Percentiles rank a stretch among this genome's conserved stretches.
Evolutionary conservation across 2,113 vertebrate genomes (phyloP).

Genomic region (Rutilus rutilus): DNA sequence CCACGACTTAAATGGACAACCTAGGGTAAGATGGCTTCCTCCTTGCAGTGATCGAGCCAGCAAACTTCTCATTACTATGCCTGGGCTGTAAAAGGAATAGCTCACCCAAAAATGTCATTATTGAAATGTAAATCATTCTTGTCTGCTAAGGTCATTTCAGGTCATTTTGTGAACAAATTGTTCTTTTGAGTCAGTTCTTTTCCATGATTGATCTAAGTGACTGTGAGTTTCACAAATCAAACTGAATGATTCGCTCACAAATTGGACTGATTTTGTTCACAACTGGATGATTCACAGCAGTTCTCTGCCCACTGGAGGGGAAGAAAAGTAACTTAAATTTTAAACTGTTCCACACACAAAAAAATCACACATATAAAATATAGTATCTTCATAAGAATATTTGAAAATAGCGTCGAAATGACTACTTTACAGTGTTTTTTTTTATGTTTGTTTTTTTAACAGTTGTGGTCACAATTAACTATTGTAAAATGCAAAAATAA

Average conservation of each 20-base stretch:
- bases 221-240: constrained; percentile 28
- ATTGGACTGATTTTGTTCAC: constrained; percentile 2
- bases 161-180: constrained; percentile 22
- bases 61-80: background rate
- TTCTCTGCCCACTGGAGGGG: background rate
- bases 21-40: background rate
- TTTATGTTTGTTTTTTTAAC: background rate
- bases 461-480: background rate
- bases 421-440: background rate
- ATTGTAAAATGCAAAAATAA: background rate
- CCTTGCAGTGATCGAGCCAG: background rate
- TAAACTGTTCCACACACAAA: background rate
- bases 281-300: constrained; percentile 23
- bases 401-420: background rate
- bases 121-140: constrained; percentile 7
- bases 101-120: background rate
- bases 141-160: constrained; percentile 11
- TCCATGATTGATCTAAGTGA: background rate
- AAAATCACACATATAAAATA: background rate
- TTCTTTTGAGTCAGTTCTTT: background rate
- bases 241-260: constrained; percentile 11
- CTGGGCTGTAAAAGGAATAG: background rate
- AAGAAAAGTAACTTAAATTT: constrained; percentile 7
- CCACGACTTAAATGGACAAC: background rate
- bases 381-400: background rate